Base-by-base conservation (phyloP, 2,888 invertebrate species). In the Agrilus cyanescens region DNA sequence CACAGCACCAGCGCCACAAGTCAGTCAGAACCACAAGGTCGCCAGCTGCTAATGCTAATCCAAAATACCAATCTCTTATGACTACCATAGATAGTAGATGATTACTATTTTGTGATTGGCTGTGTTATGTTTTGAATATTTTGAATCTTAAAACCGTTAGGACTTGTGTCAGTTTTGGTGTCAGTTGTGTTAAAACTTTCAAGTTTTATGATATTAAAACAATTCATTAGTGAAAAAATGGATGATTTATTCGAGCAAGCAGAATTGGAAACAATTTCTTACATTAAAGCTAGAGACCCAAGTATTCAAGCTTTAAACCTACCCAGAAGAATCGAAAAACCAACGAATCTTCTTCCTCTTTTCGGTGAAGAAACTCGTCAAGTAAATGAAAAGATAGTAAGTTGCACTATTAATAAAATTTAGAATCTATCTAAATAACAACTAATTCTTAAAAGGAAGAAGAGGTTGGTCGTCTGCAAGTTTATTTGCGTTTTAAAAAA, bases 401-500 rank as follows among this genome's bases (percentile, higher is more conserved):
- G 33, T 33, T 33, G 2, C 4, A 33, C 8, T 7, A 12, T 14
- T 14, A 3, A 12, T 33, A 3, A 25, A 6, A 25, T 6, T 25
- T 10, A 3, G 10, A 25, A 8, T 3, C 10, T 2, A 25, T 10
- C 10, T 10, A 25, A 25, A 25, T 10, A 25, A 10, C 8, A 10
- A 10, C 10, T 25, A 3, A 25, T 25, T 25, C 25, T 4, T 10
- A 10, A 29, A 34, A 29, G 40, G 35, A 6, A 40, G 35, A 16
- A 29, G 35, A 45, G 38, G 35, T 37, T 16, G 37, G 44, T 36
- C 42, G 46, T 32, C 40, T 48, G 25, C 36, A 48, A 44, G 48
- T 51, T 3, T 46, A 46, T 44, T 40, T 51, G 31, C 39, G 51
- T 32, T 40, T 51, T 29, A 51, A 51, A 38, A 42, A 48, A 30